These are phyloP conservation scores for Drosophila nigromelanica DNA, from an alignment of 1,140 invertebrate genomes.

Conservation along the genomic window DNA sequence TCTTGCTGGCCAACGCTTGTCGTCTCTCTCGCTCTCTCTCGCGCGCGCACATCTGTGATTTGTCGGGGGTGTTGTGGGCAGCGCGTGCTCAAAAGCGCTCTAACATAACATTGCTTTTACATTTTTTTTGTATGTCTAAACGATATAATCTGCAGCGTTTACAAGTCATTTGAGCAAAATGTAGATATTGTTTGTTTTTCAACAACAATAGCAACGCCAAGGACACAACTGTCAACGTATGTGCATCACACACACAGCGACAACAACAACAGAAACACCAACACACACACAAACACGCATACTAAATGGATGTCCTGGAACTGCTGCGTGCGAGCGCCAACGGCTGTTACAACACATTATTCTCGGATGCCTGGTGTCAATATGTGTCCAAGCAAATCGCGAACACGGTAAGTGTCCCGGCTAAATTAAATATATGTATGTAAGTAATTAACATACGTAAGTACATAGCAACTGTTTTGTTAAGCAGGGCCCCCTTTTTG, in stretches of 20 bases:
- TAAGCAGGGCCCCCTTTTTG: neutral
- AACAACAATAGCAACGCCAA: constrained; percentile 5
- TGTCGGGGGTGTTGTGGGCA: constrained; percentile 30
- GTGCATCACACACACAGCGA: constrained; percentile 5
- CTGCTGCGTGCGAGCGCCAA: constrained; percentile 62
- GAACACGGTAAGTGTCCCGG: constrained; percentile 64
- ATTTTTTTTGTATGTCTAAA: no score
- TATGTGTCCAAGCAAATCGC: constrained; percentile 68
- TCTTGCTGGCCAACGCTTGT: constrained; percentile 1
- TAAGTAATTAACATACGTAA: neutral
- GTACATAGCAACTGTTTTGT: neutral
- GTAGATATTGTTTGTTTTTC: no score
- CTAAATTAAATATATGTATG: no score
- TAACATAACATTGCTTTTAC: constrained; percentile 17
- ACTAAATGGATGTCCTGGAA: constrained; percentile 72
- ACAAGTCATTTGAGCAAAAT: no score
- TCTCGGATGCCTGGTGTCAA: constrained; percentile 74
- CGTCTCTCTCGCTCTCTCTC: neutral
- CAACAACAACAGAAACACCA: no score
- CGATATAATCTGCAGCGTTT: no score
- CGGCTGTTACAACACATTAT: constrained; percentile 62
- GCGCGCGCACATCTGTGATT: constrained; percentile 9
- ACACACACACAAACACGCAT: constrained; percentile 7
- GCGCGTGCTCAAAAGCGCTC: constrained; percentile 32
- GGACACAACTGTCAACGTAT: constrained; percentile 19